These are phyloP conservation scores for Paelopatides confundens DNA, from an alignment of 53 echinoderm and acorn worm genomes.

Conservation along the genomic window DNA sequence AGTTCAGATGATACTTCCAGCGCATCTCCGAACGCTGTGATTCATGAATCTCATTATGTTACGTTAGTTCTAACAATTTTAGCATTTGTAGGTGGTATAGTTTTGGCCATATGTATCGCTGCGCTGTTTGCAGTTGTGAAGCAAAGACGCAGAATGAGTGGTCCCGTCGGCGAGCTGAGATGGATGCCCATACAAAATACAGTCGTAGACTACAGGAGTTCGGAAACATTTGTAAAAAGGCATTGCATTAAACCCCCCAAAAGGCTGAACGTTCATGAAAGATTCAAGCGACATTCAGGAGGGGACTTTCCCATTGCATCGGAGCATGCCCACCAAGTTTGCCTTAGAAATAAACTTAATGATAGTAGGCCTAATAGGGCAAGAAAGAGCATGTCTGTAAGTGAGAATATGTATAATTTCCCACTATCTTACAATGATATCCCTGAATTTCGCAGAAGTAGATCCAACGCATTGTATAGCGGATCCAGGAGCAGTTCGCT, in stretches of 20 bases:
- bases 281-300: conserved; percentile 2
- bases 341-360: conserved; percentile 34
- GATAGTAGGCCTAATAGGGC: background rate
- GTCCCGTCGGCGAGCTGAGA: conserved; percentile 6
- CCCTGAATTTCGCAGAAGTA: conserved; percentile 14
- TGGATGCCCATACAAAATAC: conserved; percentile 49
- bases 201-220: conserved; percentile 14
- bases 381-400: background rate
- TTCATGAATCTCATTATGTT: background rate
- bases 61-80: background rate
- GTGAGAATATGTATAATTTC: conserved; percentile 28
- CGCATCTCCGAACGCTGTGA: background rate
- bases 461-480: background rate
- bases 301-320: conserved; percentile 16
- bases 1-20: background rate
- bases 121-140: background rate
- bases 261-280: conserved; percentile 10
- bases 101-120: conserved; percentile 1
- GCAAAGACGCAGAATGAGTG: background rate
- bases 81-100: conserved; percentile 21
- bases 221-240: conserved; percentile 27
- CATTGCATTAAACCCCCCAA: conserved; percentile 37
- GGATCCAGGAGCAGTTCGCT: conserved; percentile 7
- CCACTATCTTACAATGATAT: conserved; percentile 16
- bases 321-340: conserved; percentile 27